These are phyloP conservation scores for Catostomus latipinnis DNA, from an alignment of 2,797 vertebrate species.

Conservation along the genomic window DNA sequence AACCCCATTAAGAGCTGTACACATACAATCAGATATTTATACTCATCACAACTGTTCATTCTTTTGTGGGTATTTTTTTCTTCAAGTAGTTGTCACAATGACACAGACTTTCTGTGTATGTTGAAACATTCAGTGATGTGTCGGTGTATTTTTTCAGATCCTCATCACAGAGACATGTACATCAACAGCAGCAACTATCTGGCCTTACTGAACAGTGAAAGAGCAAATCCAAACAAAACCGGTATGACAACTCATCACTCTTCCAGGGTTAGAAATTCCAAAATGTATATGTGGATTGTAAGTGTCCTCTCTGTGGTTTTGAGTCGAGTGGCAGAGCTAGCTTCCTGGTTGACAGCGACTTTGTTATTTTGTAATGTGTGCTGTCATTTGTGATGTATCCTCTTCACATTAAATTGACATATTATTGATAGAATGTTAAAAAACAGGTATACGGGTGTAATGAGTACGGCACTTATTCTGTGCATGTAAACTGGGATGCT, in stretches of 20 bases:
- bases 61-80: not conserved
- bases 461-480: too few species aligned
- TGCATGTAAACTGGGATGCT: too few species aligned
- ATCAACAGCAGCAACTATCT: slow-evolving; percentile 88
- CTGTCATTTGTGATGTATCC: not conserved
- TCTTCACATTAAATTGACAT: not conserved
- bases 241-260: slow-evolving; percentile 69
- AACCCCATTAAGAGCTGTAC: too few species aligned
- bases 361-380: not conserved
- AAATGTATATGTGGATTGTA: too few species aligned
- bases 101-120: not conserved
- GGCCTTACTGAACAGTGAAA: slow-evolving; percentile 87
- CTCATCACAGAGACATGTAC: slow-evolving; percentile 89
- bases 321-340: not conserved
- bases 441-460: too few species aligned
- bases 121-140: slow-evolving; percentile 9
- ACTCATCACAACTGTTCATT: too few species aligned
- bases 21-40: too few species aligned
- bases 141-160: slow-evolving; percentile 74
- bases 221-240: slow-evolving; percentile 83
- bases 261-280: not conserved
- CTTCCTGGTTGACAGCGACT: not conserved
- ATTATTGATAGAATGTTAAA: too few species aligned
- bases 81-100: not conserved
- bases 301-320: too few species aligned